Percentiles rank a stretch among this genome's conserved stretches.
Evolutionary conservation across 2,113 vertebrate species (phyloP).

Genomic region (Megaptera novaeangliae): DNA sequence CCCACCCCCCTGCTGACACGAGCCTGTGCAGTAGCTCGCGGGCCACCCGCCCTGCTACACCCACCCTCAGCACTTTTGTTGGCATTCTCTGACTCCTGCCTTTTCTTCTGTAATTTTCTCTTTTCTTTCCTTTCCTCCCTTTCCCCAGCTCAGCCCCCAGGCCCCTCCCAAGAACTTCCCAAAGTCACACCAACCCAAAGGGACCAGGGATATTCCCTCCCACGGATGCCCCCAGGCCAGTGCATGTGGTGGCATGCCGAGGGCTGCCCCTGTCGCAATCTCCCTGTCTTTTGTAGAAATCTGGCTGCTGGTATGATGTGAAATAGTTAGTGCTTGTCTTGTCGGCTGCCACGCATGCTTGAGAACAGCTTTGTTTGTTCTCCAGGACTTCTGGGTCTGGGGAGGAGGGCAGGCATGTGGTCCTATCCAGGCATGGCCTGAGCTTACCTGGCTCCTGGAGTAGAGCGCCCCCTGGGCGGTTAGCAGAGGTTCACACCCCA

Average conservation of each 20-base stretch:
- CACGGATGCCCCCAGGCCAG: background rate
- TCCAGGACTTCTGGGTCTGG: background rate
- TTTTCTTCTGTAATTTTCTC: background rate
- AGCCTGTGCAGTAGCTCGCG: background rate
- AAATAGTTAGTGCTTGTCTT: slow-evolving; percentile 54
- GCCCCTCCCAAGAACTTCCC: background rate
- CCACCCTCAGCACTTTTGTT: background rate
- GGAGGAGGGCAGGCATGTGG: background rate
- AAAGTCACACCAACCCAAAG: background rate
- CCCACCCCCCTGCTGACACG: background rate
- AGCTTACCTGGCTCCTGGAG: background rate
- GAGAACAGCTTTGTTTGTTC: slow-evolving; percentile 3
- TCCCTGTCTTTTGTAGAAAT: background rate
- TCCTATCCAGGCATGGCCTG: background rate
- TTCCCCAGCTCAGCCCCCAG: background rate
- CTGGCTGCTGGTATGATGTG: slow-evolving; percentile 48
- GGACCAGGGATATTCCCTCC: background rate
- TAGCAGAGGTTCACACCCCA: too few relatives aligned
- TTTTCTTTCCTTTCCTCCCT: background rate
- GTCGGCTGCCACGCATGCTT: slow-evolving; percentile 33
- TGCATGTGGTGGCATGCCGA: slow-evolving; percentile 58
- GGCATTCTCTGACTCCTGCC: background rate
- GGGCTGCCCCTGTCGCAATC: background rate
- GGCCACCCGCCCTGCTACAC: background rate
- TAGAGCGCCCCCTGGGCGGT: background rate